Evolutionary conservation across 2,113 vertebrate species (phyloP).

Genomic region (Jaculus jaculus): DNA sequence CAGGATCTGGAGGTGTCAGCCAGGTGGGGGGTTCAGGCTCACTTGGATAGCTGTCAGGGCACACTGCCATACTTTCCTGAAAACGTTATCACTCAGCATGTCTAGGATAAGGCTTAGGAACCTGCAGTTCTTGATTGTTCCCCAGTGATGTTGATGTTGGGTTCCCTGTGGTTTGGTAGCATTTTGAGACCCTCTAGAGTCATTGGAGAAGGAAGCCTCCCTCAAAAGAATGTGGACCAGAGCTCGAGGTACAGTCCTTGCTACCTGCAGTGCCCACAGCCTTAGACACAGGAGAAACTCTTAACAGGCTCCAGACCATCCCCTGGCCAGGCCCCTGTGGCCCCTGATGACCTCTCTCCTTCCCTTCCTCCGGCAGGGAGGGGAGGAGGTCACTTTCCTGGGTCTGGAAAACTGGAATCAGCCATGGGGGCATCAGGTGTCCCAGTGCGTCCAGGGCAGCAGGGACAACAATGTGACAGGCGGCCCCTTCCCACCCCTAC

Average conservation of each 20-base stretch:
- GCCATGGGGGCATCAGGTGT: not conserved
- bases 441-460: not conserved
- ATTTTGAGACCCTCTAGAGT: not conserved
- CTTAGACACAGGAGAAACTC: not conserved
- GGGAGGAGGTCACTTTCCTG: not conserved
- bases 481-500: not conserved
- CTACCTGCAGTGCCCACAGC: fast-evolving
- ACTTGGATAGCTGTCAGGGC: not conserved
- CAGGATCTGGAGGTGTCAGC: not conserved
- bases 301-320: not conserved
- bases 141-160: too few species aligned
- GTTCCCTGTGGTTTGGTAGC: not conserved
- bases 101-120: not conserved
- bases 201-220: fast-evolving
- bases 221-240: not conserved
- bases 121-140: not conserved
- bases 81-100: not conserved
- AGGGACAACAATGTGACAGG: not conserved
- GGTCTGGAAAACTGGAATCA: not conserved
- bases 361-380: not conserved
- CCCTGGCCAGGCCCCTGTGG: too few species aligned
- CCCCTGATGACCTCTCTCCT: too few species aligned
- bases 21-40: not conserved
- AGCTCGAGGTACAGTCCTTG: not conserved
- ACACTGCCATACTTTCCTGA: too few species aligned